These are phyloP conservation scores for Belonocnema kinseyi DNA, from an alignment of 1,140 invertebrate genomes.

Conservation along the genomic window DNA sequence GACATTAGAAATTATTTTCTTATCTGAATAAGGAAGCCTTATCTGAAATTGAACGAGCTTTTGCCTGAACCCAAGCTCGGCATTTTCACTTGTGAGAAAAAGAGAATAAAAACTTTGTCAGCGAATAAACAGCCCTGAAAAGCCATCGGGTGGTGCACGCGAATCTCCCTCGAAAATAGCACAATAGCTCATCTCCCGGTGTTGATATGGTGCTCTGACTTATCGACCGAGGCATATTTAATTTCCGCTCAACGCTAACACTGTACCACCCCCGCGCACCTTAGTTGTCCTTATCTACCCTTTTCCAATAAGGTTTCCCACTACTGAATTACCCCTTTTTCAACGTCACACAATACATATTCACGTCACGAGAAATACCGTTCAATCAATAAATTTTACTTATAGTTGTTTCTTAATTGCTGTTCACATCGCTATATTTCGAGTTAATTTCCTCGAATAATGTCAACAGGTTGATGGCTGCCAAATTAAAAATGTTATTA, in stretches of 20 bases:
- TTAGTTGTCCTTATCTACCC: conserved; percentile 70
- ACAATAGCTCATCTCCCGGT: conserved; percentile 76
- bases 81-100: conserved; percentile 20
- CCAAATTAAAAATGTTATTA: no score
- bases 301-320: conserved; percentile 75
- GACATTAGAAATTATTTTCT: conserved; percentile 21
- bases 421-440: no score
- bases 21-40: conserved; percentile 15
- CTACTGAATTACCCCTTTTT: conserved; percentile 71
- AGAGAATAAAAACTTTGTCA: conserved; percentile 28
- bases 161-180: conserved; percentile 73
- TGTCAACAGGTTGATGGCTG: no score
- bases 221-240: conserved; percentile 77
- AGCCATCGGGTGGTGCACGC: conserved; percentile 55
- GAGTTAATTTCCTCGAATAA: no score
- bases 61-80: conserved; percentile 3
- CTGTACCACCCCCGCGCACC: conserved; percentile 42
- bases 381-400: conserved; percentile 20
- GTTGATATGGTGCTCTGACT: conserved; percentile 72
- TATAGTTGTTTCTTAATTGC: no score
- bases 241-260: conserved; percentile 73
- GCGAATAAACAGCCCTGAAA: conserved; percentile 35
- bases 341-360: conserved; percentile 11
- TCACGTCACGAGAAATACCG: conserved; percentile 16
- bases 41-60: conserved; percentile 25